Evolutionary conservation across 2,888 invertebrate species (phyloP), one percentile per base, ranked within the genome.

Genomic region (Napeogenes inachia): DNA sequence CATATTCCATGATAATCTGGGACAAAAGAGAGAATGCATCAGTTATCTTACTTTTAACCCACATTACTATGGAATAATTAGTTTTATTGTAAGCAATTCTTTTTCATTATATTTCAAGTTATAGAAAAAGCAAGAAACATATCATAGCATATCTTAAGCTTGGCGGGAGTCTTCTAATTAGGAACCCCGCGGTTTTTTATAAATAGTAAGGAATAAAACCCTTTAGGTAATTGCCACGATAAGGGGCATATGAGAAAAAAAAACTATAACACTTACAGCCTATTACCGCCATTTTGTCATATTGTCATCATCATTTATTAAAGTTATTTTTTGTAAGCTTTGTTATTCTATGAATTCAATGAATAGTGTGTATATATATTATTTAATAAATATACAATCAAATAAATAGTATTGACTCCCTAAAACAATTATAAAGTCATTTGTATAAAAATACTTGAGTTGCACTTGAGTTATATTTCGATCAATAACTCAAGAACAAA

Each of bases 191-290:
- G 82, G 87, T 76, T 85, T 80, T 85, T 83, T 79, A 75, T 68
- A 75, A 78, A 74, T 77, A 78, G 75, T 77, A 77, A 84, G 82
- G 78, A 81, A 77, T 75, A 70, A 70, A 77, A 85, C 82, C 87
- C 87, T 81, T 85, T 86, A 72, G 67, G 73, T 88, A 89, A 89
- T 89, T 89, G 89, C 87, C 89, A 84, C 79, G 89, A 88, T 83
- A 75, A 79, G 80, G 87, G 84, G 84, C 70, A 82, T 86, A 84
- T 87, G 89, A 82, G 88, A 89, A 88, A 75, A 75, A 72, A 77
- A 75, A 87, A 85, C 76, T 88, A 85, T 84, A 80, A 81, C 71
- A 50, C 50, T 50, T 50, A 30, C 50, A 50, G 8, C 42, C 12
- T 6, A 42, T 42, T 38, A 8, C 38, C 2, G 21, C 21, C 21